Base-by-base conservation (phyloP, 2,113 vertebrate genomes). In the Irena cyanogastra region DNA sequence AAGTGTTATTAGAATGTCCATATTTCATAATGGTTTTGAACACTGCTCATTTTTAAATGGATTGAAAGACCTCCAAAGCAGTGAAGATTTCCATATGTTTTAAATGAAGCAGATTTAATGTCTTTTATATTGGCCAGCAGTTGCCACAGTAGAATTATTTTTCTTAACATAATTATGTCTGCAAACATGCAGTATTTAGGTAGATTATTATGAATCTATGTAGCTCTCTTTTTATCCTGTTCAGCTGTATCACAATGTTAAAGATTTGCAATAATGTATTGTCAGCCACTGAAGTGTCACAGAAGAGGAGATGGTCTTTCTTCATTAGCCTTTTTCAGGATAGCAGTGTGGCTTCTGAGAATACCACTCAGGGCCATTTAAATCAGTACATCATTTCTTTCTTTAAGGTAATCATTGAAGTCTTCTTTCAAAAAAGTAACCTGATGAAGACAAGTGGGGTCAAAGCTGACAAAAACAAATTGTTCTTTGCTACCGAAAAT, bases 61-160 rank as follows among this genome's bases (percentile, higher is more conserved):
- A 72, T 81, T 88, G 88, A 94, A 90, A 97, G 52, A 22, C 41
- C 35, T 72, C 63, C 20, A 78, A 52, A 94, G 56, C 7, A 39
- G 23, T 54, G 41, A 83, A 84, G 61, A 41, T 89, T 96, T 95
- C 84, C 16, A 26, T 91, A 28, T 82, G 54, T 71, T 97, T 97
- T 95, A 97, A 96, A 70, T 94, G 84, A 96, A 47, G 42, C 59
- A 71, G 93, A 94, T 97, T 96, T 77, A 94, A 94, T 95, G 90
- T 79, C 21, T 95, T 97, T 95, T 92, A 50, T 94, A 89, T 95
- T 95, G 92, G 53, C 37, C 94, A 91, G 50, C 23, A 92, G 85
- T 96, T 97, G 83, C 83, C 83, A 87, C 31, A 91, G 96, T 91
- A 74, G 49, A 96, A 18, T 53, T 56, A 20, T 13, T 28, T 28